phyloP scores from a whole-genome alignment of 2,888 invertebrate species.

The Andrena dorsata region DNA sequence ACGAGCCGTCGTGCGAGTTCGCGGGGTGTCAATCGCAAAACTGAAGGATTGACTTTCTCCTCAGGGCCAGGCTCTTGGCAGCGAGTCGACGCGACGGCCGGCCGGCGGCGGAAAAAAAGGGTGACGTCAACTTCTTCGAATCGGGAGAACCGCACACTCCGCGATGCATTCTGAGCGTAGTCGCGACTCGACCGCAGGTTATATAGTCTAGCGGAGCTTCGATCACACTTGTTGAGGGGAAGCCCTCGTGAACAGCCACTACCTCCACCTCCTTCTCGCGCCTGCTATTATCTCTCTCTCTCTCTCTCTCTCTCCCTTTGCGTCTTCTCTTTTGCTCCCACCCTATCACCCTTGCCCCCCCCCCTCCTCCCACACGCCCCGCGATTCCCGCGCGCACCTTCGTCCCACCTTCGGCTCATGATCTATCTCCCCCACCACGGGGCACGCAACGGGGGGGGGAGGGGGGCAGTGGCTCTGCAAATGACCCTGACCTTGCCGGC shows the following conservation, averaged over 20 bases:
- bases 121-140: slow-evolving; percentile 24
- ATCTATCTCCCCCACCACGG: slow-evolving; percentile 66
- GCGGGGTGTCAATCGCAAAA: neutral
- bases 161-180: slow-evolving; percentile 69
- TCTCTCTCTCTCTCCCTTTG: slow-evolving; percentile 31
- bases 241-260: slow-evolving; percentile 61
- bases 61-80: neutral
- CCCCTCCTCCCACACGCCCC: slow-evolving; percentile 37
- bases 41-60: slow-evolving; percentile 9
- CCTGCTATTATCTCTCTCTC: slow-evolving; percentile 40
- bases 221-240: slow-evolving; percentile 81
- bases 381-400: slow-evolving; percentile 47
- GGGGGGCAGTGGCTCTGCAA: slow-evolving; percentile 61
- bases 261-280: slow-evolving; percentile 43
- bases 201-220: slow-evolving; percentile 72
- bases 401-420: slow-evolving; percentile 71
- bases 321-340: slow-evolving; percentile 48
- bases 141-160: slow-evolving; percentile 41
- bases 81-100: neutral
- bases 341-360: slow-evolving; percentile 14
- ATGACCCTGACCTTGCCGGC: slow-evolving; percentile 85
- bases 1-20: neutral
- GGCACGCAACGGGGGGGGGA: neutral
- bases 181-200: slow-evolving; percentile 66
- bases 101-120: slow-evolving; percentile 5